Evolutionary conservation across 2,797 vertebrate genomes (phyloP), one percentile per base, ranked within the genome.

Genomic region (Mormyrus hasselquistii): DNA sequence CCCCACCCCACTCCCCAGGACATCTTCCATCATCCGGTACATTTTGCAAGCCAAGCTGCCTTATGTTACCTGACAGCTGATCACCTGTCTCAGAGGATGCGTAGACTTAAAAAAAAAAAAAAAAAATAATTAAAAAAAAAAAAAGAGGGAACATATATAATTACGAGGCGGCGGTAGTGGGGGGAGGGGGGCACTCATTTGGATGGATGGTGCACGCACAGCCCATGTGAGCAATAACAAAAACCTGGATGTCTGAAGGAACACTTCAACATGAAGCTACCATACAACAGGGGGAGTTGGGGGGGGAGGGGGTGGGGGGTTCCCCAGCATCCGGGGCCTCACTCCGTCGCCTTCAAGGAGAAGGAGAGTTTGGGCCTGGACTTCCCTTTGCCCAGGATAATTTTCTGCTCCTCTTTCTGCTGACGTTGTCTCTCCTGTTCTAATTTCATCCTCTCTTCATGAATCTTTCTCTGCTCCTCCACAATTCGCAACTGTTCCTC

Each of bases 401-500:
- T 98, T 97, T 98, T 99, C 97, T 99, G 98, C 94, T 99, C 98
- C 95, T 99, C 98, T 93, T 99, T 99, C 97, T 99, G 98, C 93
- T 99, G 98, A 93, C 94, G 96, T 93, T 99, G 98, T 91, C 98
- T 97, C 95, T 99, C 98, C 96, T 99, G 98, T 92, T 99, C 98
- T 96, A 99, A 96, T 97, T 99, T 99, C 98, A 99, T 97, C 94
- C 98, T 97, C 94, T 99, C 98, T 96, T 99, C 98, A 91, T 99
- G 98, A 95, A 99, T 99, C 97, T 99, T 99, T 95, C 98, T 98
- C 96, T 99, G 98, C 94, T 99, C 98, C 96, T 99, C 98, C 94
- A 99, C 98, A 95, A 99, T 99, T 95, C 98, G 97, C 95, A 99
- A 97, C 96, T 99, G 98, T 93, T 99, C 98, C 96, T 99, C 98